Percentiles rank a stretch among this genome's conserved stretches.
Evolutionary conservation across 2,113 vertebrate genomes (phyloP).

Genomic region (Triplophysa siluroides): DNA sequence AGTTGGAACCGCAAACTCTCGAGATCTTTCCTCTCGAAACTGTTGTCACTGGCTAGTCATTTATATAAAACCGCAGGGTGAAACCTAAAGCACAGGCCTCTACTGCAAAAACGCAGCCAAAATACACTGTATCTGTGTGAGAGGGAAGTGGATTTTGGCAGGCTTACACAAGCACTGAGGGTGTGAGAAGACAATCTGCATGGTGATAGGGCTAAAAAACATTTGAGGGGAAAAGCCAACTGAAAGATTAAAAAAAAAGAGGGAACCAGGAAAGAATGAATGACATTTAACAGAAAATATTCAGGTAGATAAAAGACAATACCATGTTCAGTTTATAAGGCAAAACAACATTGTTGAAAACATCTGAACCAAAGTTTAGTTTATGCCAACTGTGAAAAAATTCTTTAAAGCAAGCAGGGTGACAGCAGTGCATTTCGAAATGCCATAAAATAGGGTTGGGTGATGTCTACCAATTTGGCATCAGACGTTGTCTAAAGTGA

Average conservation of each 20-base stretch:
- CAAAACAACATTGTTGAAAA: background rate
- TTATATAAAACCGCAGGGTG: constrained; percentile 40
- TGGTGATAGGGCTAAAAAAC: background rate
- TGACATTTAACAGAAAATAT: background rate
- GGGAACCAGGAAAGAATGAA: background rate
- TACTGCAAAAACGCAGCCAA: constrained; percentile 32
- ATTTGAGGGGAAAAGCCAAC: background rate
- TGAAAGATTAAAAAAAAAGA: background rate
- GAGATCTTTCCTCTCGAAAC: constrained; percentile 45
- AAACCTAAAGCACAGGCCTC: constrained; percentile 40
- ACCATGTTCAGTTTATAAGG: background rate
- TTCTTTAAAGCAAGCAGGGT: too few species aligned
- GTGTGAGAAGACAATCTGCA: constrained; percentile 15
- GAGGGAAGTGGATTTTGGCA: constrained; percentile 35
- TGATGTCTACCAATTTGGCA: too few species aligned
- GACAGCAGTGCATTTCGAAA: background rate
- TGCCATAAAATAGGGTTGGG: background rate
- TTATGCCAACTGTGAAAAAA: too few species aligned
- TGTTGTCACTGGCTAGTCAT: constrained; percentile 34
- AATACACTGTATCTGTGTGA: constrained; percentile 27
- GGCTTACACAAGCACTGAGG: constrained; percentile 24
- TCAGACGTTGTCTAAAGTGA: too few species aligned
- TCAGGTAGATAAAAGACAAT: background rate
- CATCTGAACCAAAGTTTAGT: background rate
- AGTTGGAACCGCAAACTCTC: constrained; percentile 39